phyloP scores from a whole-genome alignment of 2,888 invertebrate genomes.

The Lacanobia oleracea region DNA sequence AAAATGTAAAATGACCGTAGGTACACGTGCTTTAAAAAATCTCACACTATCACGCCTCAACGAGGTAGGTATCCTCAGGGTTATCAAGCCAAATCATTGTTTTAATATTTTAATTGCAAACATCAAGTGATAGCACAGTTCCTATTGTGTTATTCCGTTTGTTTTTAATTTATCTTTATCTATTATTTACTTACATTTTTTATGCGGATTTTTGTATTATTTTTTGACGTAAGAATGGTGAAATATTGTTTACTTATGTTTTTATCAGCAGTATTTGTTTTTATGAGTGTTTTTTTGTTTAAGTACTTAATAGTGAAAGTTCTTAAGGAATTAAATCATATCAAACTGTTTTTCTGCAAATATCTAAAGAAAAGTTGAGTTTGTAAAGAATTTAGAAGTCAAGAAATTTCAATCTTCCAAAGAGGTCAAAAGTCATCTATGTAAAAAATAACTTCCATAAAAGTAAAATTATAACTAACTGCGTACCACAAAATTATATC shows the following conservation, averaged over 20 bases:
- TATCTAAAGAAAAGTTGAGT: too few species aligned
- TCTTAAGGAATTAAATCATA: background rate
- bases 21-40: too few species aligned
- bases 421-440: background rate
- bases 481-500: constrained; percentile 21
- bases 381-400: background rate
- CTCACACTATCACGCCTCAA: constrained; percentile 11
- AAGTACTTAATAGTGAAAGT: background rate
- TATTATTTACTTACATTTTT: constrained; percentile 20
- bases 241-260: constrained; percentile 20
- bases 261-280: constrained; percentile 25
- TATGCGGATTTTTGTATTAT: background rate
- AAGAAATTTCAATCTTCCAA: background rate
- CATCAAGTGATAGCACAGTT: constrained; percentile 39
- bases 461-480: constrained; percentile 10
- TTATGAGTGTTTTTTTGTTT: background rate
- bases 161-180: constrained; percentile 1
- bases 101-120: constrained; percentile 48
- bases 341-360: background rate
- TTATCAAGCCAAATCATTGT: constrained; percentile 44
- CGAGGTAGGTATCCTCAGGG: constrained; percentile 16
- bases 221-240: constrained; percentile 7
- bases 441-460: background rate
- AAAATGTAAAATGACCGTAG: too few species aligned
- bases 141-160: constrained; percentile 28